Conservation (phyloP, 2,888 invertebrate genomes). For the Hypselothyrea guttata region DNA sequence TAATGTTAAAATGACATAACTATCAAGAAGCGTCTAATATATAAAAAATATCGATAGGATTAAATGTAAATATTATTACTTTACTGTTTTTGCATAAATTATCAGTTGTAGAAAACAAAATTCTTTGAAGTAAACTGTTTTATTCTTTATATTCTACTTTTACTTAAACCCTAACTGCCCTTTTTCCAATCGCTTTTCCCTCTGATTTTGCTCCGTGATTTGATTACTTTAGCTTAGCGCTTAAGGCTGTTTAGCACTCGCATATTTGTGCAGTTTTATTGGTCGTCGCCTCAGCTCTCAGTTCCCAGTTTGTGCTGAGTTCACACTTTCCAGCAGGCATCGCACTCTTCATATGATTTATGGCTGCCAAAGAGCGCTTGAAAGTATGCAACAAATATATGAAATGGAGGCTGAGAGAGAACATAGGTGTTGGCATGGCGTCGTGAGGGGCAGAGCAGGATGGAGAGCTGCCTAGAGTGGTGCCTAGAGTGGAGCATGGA, state of each 20-base stretch:
- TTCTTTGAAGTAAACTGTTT: no score
- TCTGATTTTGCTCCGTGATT: no score
- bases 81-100: no score
- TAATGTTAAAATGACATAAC: no score
- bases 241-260: slow-evolving; percentile 10
- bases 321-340: slow-evolving; percentile 61
- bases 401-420: not conserved
- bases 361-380: slow-evolving; percentile 51
- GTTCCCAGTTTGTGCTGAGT: slow-evolving; percentile 53
- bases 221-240: not conserved
- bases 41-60: no score
- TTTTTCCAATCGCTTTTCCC: no score
- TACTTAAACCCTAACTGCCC: no score
- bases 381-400: slow-evolving; percentile 65
- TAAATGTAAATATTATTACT: no score
- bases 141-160: no score
- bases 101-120: no score
- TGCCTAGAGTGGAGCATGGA: not conserved
- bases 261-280: slow-evolving; percentile 47
- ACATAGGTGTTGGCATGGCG: slow-evolving; percentile 19
- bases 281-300: not conserved
- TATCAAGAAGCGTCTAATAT: no score
- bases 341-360: slow-evolving; percentile 60
- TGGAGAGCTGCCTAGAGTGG: not conserved
- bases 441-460: not conserved